Conservation (phyloP, 2,113 vertebrate species). For the Pitta sordida region DNA sequence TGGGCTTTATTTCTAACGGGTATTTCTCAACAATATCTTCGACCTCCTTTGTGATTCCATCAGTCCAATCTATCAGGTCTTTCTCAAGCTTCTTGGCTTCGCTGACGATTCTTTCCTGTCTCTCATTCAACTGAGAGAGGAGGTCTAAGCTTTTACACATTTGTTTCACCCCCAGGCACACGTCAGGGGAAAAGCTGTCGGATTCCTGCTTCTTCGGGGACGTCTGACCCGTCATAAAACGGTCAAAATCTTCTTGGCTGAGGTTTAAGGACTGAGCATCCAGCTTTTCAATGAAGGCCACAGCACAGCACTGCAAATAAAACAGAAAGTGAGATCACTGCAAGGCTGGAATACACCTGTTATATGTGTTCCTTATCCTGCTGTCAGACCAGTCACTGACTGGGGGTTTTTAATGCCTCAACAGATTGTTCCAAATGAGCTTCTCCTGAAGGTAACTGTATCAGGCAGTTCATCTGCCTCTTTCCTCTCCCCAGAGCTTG, state of each 20-base stretch:
- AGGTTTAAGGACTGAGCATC: slow-evolving; percentile 94
- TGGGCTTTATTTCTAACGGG: slow-evolving; percentile 82
- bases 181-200: slow-evolving; percentile 72
- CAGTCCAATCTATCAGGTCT: slow-evolving; percentile 89
- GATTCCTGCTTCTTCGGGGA: slow-evolving; percentile 81
- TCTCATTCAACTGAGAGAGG: slow-evolving; percentile 81
- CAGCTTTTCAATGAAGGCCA: slow-evolving; percentile 96
- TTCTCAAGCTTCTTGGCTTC: slow-evolving; percentile 85
- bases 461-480: not conserved
- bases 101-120: slow-evolving; percentile 84
- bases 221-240: slow-evolving; percentile 91
- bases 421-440: not conserved
- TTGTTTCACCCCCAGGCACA: slow-evolving; percentile 82
- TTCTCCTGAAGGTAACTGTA: not conserved
- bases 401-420: not conserved
- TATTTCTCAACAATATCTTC: slow-evolving; percentile 86
- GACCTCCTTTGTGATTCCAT: slow-evolving; percentile 83
- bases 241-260: slow-evolving; percentile 92
- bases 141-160: slow-evolving; percentile 88
- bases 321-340: not conserved
- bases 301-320: slow-evolving; percentile 86
- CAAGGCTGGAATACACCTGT: rapidly evolving
- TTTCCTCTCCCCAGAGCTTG: not conserved
- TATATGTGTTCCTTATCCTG: not conserved
- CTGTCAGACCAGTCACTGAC: not conserved